Conservation (phyloP, 2,797 vertebrate species). For the Sardinella longiceps region DNA sequence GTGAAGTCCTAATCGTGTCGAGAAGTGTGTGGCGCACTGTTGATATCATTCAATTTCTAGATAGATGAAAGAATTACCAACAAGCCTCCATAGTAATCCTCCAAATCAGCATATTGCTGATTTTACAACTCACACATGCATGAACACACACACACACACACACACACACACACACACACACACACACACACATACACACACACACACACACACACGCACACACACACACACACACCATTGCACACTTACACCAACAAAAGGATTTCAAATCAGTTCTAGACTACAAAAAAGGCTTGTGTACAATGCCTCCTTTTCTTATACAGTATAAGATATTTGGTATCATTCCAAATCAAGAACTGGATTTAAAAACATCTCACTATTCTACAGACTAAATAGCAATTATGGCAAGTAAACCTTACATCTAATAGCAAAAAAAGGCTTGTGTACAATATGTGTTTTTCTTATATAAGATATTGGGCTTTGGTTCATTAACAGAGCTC, state of each 20-base stretch:
- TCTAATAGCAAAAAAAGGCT: neutral
- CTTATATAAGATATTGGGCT: neutral
- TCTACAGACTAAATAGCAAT: neutral
- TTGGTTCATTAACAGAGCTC: neutral
- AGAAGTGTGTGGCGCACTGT: neutral
- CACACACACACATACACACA: neutral
- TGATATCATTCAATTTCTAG: constrained; percentile 17
- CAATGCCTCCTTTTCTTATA: too few relatives aligned
- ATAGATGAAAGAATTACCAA: neutral
- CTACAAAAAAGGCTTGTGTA: too few relatives aligned
- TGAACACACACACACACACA: neutral
- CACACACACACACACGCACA: neutral
- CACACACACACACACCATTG: neutral
- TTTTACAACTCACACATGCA: neutral
- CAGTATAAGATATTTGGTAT: too few relatives aligned
- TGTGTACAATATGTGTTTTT: neutral
- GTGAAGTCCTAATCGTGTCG: neutral
- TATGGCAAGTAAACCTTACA: neutral
- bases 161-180: neutral
- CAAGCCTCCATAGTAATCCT: neutral
- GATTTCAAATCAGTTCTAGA: neutral
- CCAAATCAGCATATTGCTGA: constrained; percentile 2
- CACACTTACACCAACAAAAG: neutral
- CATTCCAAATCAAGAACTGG: too few relatives aligned
- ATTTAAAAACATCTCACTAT: neutral